A percentile compares a stretch with the other conserved stretches of the same genome.
Evolutionary conservation across 2,113 vertebrate genomes (phyloP).

Genomic region (Camelus bactrianus): DNA sequence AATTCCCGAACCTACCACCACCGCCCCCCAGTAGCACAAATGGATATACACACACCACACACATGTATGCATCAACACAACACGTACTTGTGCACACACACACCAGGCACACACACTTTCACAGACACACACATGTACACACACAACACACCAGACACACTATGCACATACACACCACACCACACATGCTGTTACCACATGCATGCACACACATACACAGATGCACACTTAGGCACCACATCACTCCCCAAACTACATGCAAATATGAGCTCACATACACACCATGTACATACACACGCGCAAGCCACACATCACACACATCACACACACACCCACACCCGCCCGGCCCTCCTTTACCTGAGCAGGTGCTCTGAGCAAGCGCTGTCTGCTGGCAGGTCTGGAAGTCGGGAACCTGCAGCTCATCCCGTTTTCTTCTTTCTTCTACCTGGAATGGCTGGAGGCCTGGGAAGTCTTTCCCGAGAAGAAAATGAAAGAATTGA

Average conservation of each 20-base stretch:
- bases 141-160: not conserved
- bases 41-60: not conserved
- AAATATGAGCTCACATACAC: not conserved
- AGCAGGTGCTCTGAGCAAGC: not conserved
- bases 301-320: not conserved
- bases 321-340: rapidly evolving
- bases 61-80: too few relatives aligned
- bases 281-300: not conserved
- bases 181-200: not conserved
- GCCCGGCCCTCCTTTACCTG: slow-evolving; percentile 35
- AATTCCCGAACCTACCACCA: not conserved
- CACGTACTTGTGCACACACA: too few relatives aligned
- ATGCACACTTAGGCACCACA: too few relatives aligned
- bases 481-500: not conserved
- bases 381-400: slow-evolving; percentile 49
- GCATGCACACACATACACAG: too few relatives aligned
- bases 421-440: slow-evolving; percentile 66
- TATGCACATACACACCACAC: too few relatives aligned
- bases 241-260: not conserved
- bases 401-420: slow-evolving; percentile 56
- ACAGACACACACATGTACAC: not conserved
- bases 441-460: slow-evolving; percentile 54
- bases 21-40: not conserved
- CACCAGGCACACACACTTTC: not conserved
- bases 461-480: slow-evolving; percentile 61